Evolutionary conservation across 2,888 invertebrate genomes (phyloP), one percentile per base, ranked within the genome.

Genomic region (Perizoma flavofasciatum): DNA sequence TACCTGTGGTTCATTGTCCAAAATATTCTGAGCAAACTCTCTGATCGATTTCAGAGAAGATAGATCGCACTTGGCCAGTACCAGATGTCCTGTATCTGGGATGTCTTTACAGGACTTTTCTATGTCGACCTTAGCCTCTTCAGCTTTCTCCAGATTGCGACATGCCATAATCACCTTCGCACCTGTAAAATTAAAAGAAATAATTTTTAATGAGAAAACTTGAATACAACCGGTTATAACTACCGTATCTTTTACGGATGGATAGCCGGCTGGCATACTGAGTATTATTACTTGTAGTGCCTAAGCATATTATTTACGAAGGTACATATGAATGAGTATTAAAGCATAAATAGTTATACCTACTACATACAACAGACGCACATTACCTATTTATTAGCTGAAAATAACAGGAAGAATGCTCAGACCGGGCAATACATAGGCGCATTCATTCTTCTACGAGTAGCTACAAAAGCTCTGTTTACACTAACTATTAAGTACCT

Each of bases 31-130:
- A 9, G 94, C 94, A 72, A 95, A 95, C 58, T 93, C 89, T 43
- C 93, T 76, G 0, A 95, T 93, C n/a, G 95, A 95, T 10, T 86
- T 86, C 40, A 95, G 75, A 6, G 94, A 94, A 9, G 88, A 82
- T 4, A 96, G 87, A 75, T 96, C 94, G 81, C 94, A 88, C 77
- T 93, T 85, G 7, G 90, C 86, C 0, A 94, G 70, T 3, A 92
- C 75, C 32, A 94, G 70, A 53, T 89, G 81, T 0, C 94, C 94
- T 49, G 83, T 83, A 0, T 83, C 93, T 74, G 76, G 73, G 48
- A 79, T 50, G 47, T 80, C 78, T 65, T 82, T 81, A 59, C 93
- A 92, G 43, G 74, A 71, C 43, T 83, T 74, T 69, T 93, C 90
- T 39, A 94, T 94, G 40, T 93, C 92, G 5, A 79, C 79, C 59